Conservation (phyloP, 2,797 vertebrate genomes). For the Rhinichthys osculus region DNA sequence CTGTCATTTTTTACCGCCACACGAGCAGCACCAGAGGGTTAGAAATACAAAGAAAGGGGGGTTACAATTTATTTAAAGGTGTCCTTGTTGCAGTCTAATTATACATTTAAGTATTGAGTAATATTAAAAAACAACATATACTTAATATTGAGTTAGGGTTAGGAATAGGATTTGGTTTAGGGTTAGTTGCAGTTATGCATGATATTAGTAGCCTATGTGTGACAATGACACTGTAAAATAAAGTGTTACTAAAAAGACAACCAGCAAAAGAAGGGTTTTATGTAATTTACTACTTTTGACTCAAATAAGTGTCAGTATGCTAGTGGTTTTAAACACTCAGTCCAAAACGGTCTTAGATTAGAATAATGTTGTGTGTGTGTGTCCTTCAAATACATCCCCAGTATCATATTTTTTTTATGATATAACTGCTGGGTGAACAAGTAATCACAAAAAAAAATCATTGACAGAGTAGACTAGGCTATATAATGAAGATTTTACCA, state of each 20-base stretch:
- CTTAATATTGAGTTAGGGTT: too few relatives aligned
- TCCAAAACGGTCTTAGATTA: background rate
- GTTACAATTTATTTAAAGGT: too few relatives aligned
- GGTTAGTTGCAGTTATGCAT: too few relatives aligned
- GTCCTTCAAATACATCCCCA: background rate
- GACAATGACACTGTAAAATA: background rate
- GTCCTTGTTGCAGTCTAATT: too few relatives aligned
- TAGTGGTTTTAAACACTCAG: background rate
- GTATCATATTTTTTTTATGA: background rate
- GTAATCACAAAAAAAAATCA: background rate
- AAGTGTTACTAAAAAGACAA: background rate
- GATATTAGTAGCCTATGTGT: background rate
- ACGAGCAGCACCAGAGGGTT: too few relatives aligned
- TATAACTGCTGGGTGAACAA: background rate
- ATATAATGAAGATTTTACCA: background rate
- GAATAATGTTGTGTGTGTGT: too few relatives aligned
- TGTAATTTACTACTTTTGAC: background rate
- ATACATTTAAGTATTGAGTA: too few relatives aligned
- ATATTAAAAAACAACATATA: too few relatives aligned
- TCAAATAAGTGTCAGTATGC: background rate
- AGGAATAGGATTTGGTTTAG: too few relatives aligned
- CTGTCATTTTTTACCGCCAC: too few relatives aligned
- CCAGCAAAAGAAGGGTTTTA: background rate
- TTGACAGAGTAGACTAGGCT: background rate
- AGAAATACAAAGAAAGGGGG: too few relatives aligned